Evolutionary conservation across 2,888 invertebrate genomes (phyloP), one percentile per base, ranked within the genome.

Genomic region (Subacronicta megacephala): DNA sequence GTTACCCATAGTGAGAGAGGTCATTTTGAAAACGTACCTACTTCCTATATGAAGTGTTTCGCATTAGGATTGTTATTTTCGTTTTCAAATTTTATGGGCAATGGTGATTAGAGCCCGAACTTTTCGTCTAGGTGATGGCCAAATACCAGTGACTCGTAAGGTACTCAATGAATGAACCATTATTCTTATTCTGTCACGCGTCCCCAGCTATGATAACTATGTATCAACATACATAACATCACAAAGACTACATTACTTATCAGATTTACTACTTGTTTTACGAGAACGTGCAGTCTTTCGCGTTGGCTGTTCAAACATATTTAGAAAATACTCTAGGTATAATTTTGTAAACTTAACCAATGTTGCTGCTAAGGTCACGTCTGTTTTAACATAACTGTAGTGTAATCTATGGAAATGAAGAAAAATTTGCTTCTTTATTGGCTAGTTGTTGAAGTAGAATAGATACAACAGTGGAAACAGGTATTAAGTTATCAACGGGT

Each of bases 281-380:
- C 36, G 29, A 17, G 40, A 63, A 70, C 67, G 71, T 70, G 71
- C 17, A 46, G 35, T 46, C 44, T 17, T 7, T 16, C 37, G 35
- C 31, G 12, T 40, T 10, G 37, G 0, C 35, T 52, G 63, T 16
- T 17, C 12, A 31, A 56, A 35, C 10, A 52, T 57, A 44, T 63
- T 57, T 45, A 49, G n/a, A 56, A 57, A 70, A 70, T n/a, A 17
- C 13, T 16, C 20, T 33, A 15, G 33, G 10, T 43, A 46, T 51
- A 47, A 20, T 52, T 58, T 46, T 58, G 40, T 47, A 44, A 70
- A 67, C 52, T 52, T 33, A 29, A n/a, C 12, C 20, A 6, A 9
- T 69, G 46, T 63, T 64, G 29, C 50, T 44, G 18, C 35, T 44
- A 23, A 40, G 36, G 41, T 47, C 67, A 67, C 67, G 67, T 71